Conservation (phyloP, 2,113 vertebrate genomes). For the Lophius piscatorius region DNA sequence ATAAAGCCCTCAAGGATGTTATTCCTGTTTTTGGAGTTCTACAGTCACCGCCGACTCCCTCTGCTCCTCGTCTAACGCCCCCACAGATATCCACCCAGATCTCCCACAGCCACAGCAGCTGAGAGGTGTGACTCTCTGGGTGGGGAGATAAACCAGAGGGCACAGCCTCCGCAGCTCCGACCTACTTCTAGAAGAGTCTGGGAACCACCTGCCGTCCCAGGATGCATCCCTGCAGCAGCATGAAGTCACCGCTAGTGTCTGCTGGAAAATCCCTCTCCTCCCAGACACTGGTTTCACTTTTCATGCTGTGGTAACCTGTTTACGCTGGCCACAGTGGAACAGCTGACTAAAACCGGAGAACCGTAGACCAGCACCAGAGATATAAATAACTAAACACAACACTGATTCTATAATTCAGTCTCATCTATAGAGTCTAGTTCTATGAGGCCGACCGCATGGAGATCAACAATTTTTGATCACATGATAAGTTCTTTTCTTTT, state of each 20-base stretch:
- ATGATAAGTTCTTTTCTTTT: no score
- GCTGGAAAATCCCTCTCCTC: constrained; percentile 32
- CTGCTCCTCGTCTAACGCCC: no score
- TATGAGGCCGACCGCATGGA: no score
- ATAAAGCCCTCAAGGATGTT: no score
- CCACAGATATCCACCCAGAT: no score
- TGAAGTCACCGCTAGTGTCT: constrained; percentile 48
- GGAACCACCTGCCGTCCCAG: constrained; percentile 41
- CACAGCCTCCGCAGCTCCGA: constrained; percentile 20
- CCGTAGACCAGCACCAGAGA: neutral
- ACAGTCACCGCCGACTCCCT: no score
- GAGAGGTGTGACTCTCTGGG: constrained; percentile 14
- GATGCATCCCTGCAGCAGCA: constrained; percentile 19
- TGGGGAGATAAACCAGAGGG: constrained; percentile 25
- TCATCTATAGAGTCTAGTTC: no score
- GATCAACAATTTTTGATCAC: no score
- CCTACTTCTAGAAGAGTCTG: constrained; percentile 49
- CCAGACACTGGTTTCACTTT: constrained; percentile 2
- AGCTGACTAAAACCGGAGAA: constrained; percentile 16
- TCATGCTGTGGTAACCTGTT: constrained; percentile 9
- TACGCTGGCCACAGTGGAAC: constrained; percentile 16
- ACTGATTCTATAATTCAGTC: neutral
- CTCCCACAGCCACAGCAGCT: no score
- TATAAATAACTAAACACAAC: no score
- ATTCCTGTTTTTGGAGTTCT: no score